Conservation (phyloP, 2,797 vertebrate genomes). For the Eulemur albifrons region DNA sequence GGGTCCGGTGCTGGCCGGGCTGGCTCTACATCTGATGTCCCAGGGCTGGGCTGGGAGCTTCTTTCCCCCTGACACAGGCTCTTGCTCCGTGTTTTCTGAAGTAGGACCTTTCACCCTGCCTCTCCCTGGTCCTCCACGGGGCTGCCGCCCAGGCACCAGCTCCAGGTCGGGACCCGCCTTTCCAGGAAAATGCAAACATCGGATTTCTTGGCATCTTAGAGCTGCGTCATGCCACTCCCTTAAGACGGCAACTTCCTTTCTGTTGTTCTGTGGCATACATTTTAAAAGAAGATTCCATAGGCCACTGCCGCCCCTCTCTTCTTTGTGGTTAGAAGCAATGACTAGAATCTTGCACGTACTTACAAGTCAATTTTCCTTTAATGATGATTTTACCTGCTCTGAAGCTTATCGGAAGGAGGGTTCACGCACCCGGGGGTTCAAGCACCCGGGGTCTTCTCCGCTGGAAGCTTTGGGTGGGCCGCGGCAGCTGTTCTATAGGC, state of each 20-base stretch:
- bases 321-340: slow-evolving; percentile 58
- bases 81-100: not conserved
- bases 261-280: slow-evolving; percentile 61
- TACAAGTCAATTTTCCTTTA: slow-evolving; percentile 74
- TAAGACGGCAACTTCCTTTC: slow-evolving; percentile 57
- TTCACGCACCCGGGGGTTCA: slow-evolving; percentile 49
- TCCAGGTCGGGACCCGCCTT: accelerated
- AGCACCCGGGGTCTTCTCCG: slow-evolving; percentile 43
- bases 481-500: slow-evolving; percentile 66
- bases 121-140: not conserved
- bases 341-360: slow-evolving; percentile 39
- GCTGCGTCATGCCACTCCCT: not conserved
- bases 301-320: not conserved
- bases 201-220: not conserved
- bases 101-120: not conserved
- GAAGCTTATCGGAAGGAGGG: slow-evolving; percentile 71
- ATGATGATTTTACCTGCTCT: slow-evolving; percentile 72
- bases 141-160: not conserved
- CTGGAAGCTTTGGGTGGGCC: slow-evolving; percentile 51
- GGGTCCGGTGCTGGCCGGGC: not conserved
- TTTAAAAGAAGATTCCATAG: slow-evolving; percentile 59
- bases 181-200: not conserved
- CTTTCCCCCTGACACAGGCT: too few relatives aligned
- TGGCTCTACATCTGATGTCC: not conserved
- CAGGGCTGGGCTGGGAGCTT: not conserved